Evolutionary conservation across 92 coral and sea anemone species (phyloP), one percentile per base, ranked within the genome.

Genomic region (Pocillopora grandis): DNA sequence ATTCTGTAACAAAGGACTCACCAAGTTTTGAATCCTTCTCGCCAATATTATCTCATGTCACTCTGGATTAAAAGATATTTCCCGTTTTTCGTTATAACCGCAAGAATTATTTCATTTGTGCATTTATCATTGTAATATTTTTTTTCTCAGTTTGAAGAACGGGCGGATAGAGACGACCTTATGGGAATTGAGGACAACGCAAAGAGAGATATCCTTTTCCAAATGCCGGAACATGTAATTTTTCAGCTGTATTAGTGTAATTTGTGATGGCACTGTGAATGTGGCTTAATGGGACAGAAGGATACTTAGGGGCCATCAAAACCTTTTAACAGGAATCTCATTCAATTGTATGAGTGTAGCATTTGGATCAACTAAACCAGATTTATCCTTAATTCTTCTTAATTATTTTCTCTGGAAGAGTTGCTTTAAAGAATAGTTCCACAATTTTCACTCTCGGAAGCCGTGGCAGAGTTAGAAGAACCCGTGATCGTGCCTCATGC

Each of bases 121-220:
- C 7, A 42, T 42, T 3, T 42, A 42, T 42, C 7, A 3, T 42
- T 42, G 27, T 23, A 23, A 23, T 23, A 23, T 23, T 23, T 23
- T 23, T 23, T 23, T 23, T 23, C 27, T 8, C 58, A 95, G 98
- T 95, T 91, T 79, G 99, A 96, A 74, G 99, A 96, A 85, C 83
- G 86, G 19, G 96, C 98, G 12, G 98, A 96, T 62, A 91, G 89
- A 81, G 99, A 96, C 48, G 99, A 96, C 58, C 90, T 96, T 18
- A 96, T 96, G 92, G 99, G 99, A 62, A 92, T 96, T 18, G 99
- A 96, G 58, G 99, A 96, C 89, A 96, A 94, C 72, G 99, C 99
- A 1, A 88, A 95, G 48, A 94, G 93, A 88, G 94, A 95, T 96
- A 91, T 90, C 93, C 91, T 88, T 86, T 87, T 2, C 11, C 69